Base-by-base conservation (phyloP, 2,888 invertebrate species). In the Drosophila falleni region DNA sequence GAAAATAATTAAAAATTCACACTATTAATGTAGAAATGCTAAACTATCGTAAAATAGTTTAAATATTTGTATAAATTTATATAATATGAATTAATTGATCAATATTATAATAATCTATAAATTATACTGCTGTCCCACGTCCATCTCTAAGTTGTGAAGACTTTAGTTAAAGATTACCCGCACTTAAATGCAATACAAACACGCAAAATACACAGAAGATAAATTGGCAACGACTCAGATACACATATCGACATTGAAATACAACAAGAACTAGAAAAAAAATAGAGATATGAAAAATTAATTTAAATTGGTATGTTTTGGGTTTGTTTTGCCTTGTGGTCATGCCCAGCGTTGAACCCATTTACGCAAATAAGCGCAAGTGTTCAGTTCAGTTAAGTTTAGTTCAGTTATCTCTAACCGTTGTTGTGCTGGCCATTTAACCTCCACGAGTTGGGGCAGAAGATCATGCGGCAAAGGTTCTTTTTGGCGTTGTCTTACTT, bases 341-440 rank as follows among this genome's bases (percentile, higher is more conserved):
- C 80, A 81, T 82, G 82, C 79, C 64, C 73, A 74, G 66, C 13
- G 51, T 64, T 72, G 55, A 76, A 68, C 76, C 51, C 76, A 42
- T 69, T 72, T 72, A 76, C 50, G 68, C 49, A 65, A 73, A 73
- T 73, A 66, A 77, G 42, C 78, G 63, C 78, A 77, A 77, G 74
- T 77, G 73, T 77, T 73, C 74, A 65, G 64, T 76, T 68, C 29
- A 29, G 29, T 29, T 29, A 0, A 29, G 29, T 29, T 29, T 1
- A 29, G 73, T 77, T 73, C 74, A 65, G 64, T 76, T 72, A 71
- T 67, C 56, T 78, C 61, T 72, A 69, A 81, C 80, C 65, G 80
- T 78, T 56, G 41, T 63, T 71, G 67, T 46, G 4, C 37, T 5
- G 31, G 56, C 59, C 67, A 55, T 50, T 76, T 77, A 77, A 77